Evolutionary conservation across 2,797 vertebrate species (phyloP), one percentile per base, ranked within the genome.

Genomic region (Brotula barbata): DNA sequence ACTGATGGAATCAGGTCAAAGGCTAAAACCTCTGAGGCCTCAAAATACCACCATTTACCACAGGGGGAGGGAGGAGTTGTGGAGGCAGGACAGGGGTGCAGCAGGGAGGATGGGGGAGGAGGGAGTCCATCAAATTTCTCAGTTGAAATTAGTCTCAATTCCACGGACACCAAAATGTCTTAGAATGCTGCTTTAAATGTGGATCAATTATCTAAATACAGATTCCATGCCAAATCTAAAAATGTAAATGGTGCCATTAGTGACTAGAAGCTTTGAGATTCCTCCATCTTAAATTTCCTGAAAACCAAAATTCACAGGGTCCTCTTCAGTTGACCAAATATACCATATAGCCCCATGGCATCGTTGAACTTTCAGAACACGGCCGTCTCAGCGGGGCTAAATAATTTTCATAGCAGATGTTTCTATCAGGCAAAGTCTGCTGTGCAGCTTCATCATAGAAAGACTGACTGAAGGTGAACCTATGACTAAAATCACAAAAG

Each of bases 401-500:
- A 37, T 50, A 66, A 70, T 71, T 48, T 47, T 44, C 4, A 1
- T 5, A 66, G 52, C 75, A 81, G 67, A 74, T 81, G 78, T 74
- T 81, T 69, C 41, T 71, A 11, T 70, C 68, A 62, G 68, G 50
- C 20, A 2, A 51, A 56, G 43, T 21, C 22, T 58, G 49, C 60
- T 63, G 77, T 79, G 79, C 49, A 16, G 71, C 69, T 64, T 85
- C 47, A 63, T 73, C 64, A 62, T 43, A 15, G 33, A 60, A 49
- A 36, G 40, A 58, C 14, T 60, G 59, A 63, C 48, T 73, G 78
- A 20, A 69, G 68, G 61, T 68, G 50, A 71, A 49, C 36, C 12
- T 23, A 39, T 39, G 51, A 48, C 50, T 40, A 15, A 39, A 76
- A 67, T 67, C 43, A 11, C 50, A 34, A 66, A 66, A 64, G 31